Evolutionary conservation across 2,888 invertebrate genomes (phyloP), one percentile per base, ranked within the genome.

Genomic region (Acrocera orbiculus): DNA sequence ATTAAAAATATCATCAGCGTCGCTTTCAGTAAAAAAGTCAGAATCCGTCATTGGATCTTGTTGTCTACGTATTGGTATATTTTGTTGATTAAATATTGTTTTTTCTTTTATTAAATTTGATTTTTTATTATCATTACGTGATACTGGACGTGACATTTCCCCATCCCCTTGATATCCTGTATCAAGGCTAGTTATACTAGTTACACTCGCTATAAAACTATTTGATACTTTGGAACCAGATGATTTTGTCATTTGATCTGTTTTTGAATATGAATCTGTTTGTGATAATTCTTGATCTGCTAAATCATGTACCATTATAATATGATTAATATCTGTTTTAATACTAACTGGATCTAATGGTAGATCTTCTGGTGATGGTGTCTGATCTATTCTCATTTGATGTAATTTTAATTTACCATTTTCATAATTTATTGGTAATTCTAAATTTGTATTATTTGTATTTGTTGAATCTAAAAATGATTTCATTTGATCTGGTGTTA

Each of bases 111-210:
- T 58, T 6, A 52, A 48, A 33, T 45, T 42, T 26, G 34, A 50
- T 20, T 48, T 44, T 42, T 65, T 53, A 34, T 67, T 61, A 10
- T 63, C 69, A 45, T 68, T 68, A 41, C 85, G 69, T 46, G 85
- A 85, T 1, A 79, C 83, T 1, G 85, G 85, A 39, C 85, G 66
- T 16, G 85, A 85, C 73, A 82, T 82, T 62, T 85, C 85, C 5
- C 85, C 85, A 58, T 85, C 85, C 8, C 89, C 89, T 61, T 87
- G 89, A 61, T 89, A 90, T 26, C 92, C 90, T n/a, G 78, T 81
- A 57, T 92, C 90, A 44, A 87, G 66, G 58, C 89, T 90, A 17
- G 83, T 82, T 40, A 85, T 83, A 52, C 86, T 85, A n/a, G 85
- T 85, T 13, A 85, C 79, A 50, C 85, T 83, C 3, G 82, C 83